Conservation (phyloP, 1,140 invertebrate genomes). For the Brachionus rubens region DNA sequence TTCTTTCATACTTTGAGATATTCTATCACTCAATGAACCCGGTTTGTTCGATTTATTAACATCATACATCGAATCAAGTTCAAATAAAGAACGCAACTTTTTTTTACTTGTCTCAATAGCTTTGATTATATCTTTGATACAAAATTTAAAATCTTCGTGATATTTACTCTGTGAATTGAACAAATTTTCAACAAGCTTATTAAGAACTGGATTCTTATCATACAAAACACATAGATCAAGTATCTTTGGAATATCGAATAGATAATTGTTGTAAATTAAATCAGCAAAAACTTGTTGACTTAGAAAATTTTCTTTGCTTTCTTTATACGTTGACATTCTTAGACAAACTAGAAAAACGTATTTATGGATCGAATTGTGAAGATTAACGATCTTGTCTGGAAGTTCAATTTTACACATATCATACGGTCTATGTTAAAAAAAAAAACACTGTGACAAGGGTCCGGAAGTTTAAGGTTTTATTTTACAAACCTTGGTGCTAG, state of each 20-base stretch:
- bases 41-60: not conserved
- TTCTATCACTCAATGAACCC: not conserved
- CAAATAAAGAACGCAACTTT: conserved; percentile 33
- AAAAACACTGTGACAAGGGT: no score
- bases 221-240: conserved; percentile 31
- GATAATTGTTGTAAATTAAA: conserved; percentile 38
- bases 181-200: conserved; percentile 22
- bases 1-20: not conserved
- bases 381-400: not conserved
- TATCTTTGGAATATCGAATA: conserved; percentile 41
- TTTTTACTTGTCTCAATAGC: conserved; percentile 35
- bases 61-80: not conserved
- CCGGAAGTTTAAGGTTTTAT: no score
- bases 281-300: conserved; percentile 30
- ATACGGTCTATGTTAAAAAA: no score
- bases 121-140: conserved; percentile 6
- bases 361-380: conserved; percentile 5
- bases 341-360: conserved; percentile 13
- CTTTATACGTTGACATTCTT: conserved; percentile 45
- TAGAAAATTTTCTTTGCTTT: conserved; percentile 27
- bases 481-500: conserved; percentile 12
- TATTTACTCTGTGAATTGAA: conserved; percentile 24
- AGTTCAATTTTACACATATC: conserved; percentile 14
- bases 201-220: conserved; percentile 7
- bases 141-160: conserved; percentile 31